phyloP scores from a whole-genome alignment of 2,113 vertebrate genomes.

The Polypterus bichir region DNA sequence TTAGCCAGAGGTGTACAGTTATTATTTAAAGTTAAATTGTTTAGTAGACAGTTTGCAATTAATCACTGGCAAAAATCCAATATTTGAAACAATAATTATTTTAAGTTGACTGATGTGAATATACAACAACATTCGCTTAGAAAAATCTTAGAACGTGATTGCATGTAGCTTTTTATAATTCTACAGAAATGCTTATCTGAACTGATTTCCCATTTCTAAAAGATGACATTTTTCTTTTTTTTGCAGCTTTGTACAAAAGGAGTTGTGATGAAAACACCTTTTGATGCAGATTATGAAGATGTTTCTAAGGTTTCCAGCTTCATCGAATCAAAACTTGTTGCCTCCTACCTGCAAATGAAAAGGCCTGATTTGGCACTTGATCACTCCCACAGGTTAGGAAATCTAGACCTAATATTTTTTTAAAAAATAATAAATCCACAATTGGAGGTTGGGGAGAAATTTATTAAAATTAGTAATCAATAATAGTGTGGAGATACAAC shows the following conservation, averaged over 20 bases:
- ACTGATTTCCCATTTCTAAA: not conserved
- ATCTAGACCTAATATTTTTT: not conserved
- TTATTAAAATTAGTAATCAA: too few species aligned
- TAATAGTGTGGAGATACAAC: not conserved
- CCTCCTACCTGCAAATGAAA: conserved; percentile 46
- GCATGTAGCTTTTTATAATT: too few species aligned
- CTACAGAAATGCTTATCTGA: too few species aligned
- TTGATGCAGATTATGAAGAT: conserved; percentile 38
- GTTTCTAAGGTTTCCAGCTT: conserved; percentile 44
- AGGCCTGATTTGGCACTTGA: conserved; percentile 44
- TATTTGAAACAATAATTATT: not conserved
- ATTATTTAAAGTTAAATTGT: not conserved
- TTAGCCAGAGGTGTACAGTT: not conserved
- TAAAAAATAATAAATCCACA: not conserved
- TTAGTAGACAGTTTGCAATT: conserved; percentile 1
- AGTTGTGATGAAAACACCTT: conserved; percentile 30
- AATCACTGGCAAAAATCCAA: not conserved
- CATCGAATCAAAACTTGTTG: conserved; percentile 49
- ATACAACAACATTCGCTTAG: not conserved
- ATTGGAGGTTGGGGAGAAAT: not conserved
- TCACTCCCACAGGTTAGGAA: conserved; percentile 52
- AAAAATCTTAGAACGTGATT: too few species aligned
- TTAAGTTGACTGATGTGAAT: not conserved
- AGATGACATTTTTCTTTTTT: not conserved
- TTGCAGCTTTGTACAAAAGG: conserved; percentile 47